Conservation (phyloP, 1,140 invertebrate genomes). For the Homarus americanus region DNA sequence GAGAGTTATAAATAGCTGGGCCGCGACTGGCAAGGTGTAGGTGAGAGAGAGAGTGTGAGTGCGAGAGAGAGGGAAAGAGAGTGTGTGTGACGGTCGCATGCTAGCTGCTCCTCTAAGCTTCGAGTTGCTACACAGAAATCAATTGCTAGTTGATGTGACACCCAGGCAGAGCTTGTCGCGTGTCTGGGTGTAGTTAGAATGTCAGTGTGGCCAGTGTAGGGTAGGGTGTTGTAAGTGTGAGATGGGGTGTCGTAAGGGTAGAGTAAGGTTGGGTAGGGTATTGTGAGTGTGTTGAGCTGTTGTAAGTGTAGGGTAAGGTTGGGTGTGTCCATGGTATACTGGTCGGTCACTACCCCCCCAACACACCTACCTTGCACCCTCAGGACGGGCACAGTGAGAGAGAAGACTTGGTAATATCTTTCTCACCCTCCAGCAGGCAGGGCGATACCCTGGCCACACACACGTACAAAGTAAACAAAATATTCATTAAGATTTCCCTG, state of each 20-base stretch:
- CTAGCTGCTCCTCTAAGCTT: neutral
- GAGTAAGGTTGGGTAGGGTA: neutral
- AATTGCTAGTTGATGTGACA: constrained; percentile 4
- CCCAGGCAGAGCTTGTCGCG: neutral
- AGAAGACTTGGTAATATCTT: too few relatives aligned
- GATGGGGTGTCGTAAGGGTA: neutral
- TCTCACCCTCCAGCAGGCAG: too few relatives aligned
- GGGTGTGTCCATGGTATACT: neutral
- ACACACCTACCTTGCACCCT: too few relatives aligned
- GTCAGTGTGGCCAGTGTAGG: neutral
- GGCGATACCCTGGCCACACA: too few relatives aligned
- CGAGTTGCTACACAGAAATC: constrained; percentile 11
- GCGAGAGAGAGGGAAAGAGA: too few relatives aligned
- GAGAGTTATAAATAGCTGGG: too few relatives aligned
- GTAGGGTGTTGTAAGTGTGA: neutral
- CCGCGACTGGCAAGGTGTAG: neutral
- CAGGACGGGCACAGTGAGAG: too few relatives aligned
- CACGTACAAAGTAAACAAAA: too few relatives aligned
- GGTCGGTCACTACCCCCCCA: too few relatives aligned
- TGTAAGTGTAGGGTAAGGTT: neutral
- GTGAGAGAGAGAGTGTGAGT: neutral
- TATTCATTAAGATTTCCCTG: too few relatives aligned
- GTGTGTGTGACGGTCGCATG: neutral
- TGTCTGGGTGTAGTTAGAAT: neutral
- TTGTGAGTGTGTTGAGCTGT: neutral